Evolutionary conservation across 2,113 vertebrate genomes (phyloP), one percentile per base, ranked within the genome.

Genomic region (Cranoglanis bouderius): DNA sequence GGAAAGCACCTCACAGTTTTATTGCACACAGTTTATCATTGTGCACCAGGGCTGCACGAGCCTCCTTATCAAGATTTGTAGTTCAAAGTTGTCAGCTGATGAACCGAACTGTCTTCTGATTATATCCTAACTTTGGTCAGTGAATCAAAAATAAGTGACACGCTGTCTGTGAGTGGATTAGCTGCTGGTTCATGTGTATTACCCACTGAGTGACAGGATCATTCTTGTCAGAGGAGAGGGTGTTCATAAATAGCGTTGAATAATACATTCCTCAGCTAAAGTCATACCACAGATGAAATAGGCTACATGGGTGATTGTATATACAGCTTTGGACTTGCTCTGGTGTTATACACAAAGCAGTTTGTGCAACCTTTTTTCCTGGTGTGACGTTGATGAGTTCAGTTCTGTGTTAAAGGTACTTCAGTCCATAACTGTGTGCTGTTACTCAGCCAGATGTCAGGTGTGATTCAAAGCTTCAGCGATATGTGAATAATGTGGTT

Each of bases 391-490:
- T 43, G 1, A 70, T 57, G 32, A 85, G 29, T 67, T 51, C 4
- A 53, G 24, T 57, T 8, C 55, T 77, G 38, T 74, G 24, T 53
- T 67, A 46, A 61, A 77, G 26, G 35, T 57, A 35, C 12, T 0
- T 43, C 16, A 6, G 43, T n/a, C 7, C 19, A 26, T 40, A 67
- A 24, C 59, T 16, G 46, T 35, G 21, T 24, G n/a, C 59, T 65
- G 24, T 87, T 87, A 72, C 29, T 81, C 74, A 65, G n/a, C 57
- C 77, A 61, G 86, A 82, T 87, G 59, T 38, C 57, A 65, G 19
- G 26, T 81, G n/a, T 87, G 19, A 65, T 81, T 87, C 59, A 87
- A n/a, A 26, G 19, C 26, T 51, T 14, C 21, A 21, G 53, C 26
- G 24, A 5, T 32, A 29, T 67, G 29, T 83, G 63, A 83, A 72